phyloP scores from a whole-genome alignment of 2,113 vertebrate species.

The Prochilodus magdalenae region DNA sequence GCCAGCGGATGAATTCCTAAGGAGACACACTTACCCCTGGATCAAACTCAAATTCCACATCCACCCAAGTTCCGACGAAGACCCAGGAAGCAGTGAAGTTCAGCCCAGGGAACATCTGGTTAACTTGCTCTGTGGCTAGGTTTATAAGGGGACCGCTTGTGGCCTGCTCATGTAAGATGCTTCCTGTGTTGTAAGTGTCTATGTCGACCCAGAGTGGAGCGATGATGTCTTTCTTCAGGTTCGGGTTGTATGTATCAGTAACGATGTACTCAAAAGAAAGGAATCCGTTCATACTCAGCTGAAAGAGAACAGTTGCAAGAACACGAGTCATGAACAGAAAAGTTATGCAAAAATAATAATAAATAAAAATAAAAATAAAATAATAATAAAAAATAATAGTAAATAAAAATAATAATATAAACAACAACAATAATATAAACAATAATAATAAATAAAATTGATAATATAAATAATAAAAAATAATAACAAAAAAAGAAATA shows the following conservation, averaged over 20 bases:
- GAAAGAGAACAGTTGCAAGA: neutral
- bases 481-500: too few relatives aligned
- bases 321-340: too few relatives aligned
- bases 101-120: neutral
- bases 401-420: too few relatives aligned
- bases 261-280: neutral
- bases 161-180: neutral
- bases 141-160: neutral
- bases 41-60: neutral
- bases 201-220: too few relatives aligned
- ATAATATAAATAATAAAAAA: too few relatives aligned
- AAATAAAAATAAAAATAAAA: too few relatives aligned
- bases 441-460: too few relatives aligned
- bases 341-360: too few relatives aligned
- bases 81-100: constrained; percentile 4
- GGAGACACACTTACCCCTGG: neutral
- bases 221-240: constrained; percentile 1
- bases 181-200: neutral
- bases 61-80: constrained; percentile 24
- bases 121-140: neutral
- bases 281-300: constrained; percentile 21
- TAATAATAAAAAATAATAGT: too few relatives aligned
- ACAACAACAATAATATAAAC: too few relatives aligned
- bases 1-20: neutral
- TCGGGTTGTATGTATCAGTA: neutral